Base-by-base conservation (phyloP, 1,140 invertebrate species). In the Galendromus occidentalis region DNA sequence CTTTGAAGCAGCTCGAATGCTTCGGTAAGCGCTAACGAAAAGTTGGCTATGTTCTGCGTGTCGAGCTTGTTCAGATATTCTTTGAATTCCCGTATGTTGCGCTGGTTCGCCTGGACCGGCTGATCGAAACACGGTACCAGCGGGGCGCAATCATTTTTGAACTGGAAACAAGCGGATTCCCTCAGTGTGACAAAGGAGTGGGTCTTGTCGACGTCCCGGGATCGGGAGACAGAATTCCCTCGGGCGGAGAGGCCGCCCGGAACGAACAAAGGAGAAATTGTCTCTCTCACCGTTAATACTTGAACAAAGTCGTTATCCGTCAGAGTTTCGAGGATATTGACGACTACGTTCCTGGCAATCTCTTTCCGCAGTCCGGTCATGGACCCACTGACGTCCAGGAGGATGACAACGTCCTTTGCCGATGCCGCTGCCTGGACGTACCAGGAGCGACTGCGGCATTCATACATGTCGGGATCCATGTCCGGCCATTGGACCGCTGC, bases 291-390 rank as follows among this genome's bases (percentile, higher is more conserved):
- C 68, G 82, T 83, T 64, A 91, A 84, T 33, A 99, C 84, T 69
- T 94, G 94, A 45, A 98, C 86, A 73, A 89, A 96, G 76, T 99
- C 96, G 75, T 99, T 95, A 72, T 98, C 95, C 9, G 88, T 95
- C 7, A 99, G 82, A 0, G 96, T 98, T 39, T 95, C 88, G 67
- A 99, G 75, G 44, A 99, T 86, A 39, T 85, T 86, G 17, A 81
- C 78, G 64, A 94, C 84, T 66, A 82, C 82, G 68, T 93, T 90
- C 72, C 86, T 85, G 6, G 94, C 92, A 67, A 98, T 95, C 76
- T 91, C 87, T 72, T 86, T 83, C 68, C 91, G 80, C 71, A 90
- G 82, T 6, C 95, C 95, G 22, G 85, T 86, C 96, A 99, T 99
- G 14, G 93, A 97, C n/a, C 95, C 96, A 66, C 90, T 79, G 33